Evolutionary conservation across 2,888 invertebrate genomes (phyloP), one percentile per base, ranked within the genome.

Genomic region (Drosophila falleni): DNA sequence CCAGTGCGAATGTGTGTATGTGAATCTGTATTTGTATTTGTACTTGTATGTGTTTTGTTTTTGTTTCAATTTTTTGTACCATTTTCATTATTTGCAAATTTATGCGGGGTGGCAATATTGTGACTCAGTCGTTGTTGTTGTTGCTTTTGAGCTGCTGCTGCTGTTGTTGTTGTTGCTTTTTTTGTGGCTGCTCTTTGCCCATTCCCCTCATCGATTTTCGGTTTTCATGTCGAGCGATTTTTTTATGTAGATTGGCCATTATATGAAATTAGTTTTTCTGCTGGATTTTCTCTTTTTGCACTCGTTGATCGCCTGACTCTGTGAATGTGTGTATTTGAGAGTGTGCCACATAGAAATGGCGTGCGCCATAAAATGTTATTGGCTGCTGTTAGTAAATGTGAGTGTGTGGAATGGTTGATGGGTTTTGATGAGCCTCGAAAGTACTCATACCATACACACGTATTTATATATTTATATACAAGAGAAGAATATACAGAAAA

Each of bases 171-270:
- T n/a, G n/a, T n/a, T n/a, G n/a, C n/a, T 13, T 33, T 9, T 74
- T 19, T n/a, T 33, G 33, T 55, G 31, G n/a, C 9, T 51, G 31
- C 26, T 63, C 23, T 46, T 51, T 35, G 66, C 71, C 79, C 69
- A 68, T 73, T 67, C 67, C 68, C 44, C 69, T 72, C 87, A 89
- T 85, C 89, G 89, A 89, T 89, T 85, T 85, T 89, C 65, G 87
- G 70, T 68, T 68, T 70, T 65, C 73, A 78, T 80, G 72, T 68
- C 71, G 77, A 72, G 77, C 76, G 80, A 82, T 89, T 85, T 85
- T 81, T 85, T 87, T 85, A 85, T 89, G 89, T 85, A 84, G 89
- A 85, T 85, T 85, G 87, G 87, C 85, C 87, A 89, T 89, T 89
- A 89, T 89, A 70, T 89, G 79, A 74, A 87, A 85, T 85, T 85